Conservation (phyloP, 2,797 vertebrate species). For the Danio tinwini region DNA sequence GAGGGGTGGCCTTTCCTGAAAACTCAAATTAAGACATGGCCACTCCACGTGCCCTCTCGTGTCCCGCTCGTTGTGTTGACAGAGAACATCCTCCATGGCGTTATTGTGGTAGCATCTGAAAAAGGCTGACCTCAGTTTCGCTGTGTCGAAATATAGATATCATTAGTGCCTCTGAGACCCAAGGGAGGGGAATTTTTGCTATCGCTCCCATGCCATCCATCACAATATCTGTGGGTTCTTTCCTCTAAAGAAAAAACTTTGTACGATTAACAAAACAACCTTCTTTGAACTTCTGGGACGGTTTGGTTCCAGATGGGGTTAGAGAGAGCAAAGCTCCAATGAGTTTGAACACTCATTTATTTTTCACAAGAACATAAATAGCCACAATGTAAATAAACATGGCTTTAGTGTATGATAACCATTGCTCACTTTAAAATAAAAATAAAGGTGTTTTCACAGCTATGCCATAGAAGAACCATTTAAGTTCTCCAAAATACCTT, state of each 20-base stretch:
- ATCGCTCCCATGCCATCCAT: slow-evolving; percentile 55
- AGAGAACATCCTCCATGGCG: slow-evolving; percentile 10
- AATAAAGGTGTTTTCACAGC: neutral
- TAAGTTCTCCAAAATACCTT: neutral
- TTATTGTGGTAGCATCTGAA: slow-evolving; percentile 28
- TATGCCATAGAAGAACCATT: neutral
- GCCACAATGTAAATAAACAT: slow-evolving; percentile 52
- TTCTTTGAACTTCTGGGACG: slow-evolving; percentile 42
- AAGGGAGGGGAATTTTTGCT: slow-evolving; percentile 48
- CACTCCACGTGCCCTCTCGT: neutral
- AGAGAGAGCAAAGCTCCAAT: slow-evolving; percentile 52
- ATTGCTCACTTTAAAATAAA: neutral
- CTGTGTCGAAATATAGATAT: slow-evolving; percentile 29
- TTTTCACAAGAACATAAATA: slow-evolving; percentile 66
- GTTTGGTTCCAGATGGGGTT: slow-evolving; percentile 43
- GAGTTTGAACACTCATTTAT: slow-evolving; percentile 48
- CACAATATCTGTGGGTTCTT: slow-evolving; percentile 50
- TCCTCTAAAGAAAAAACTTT: slow-evolving; percentile 35
- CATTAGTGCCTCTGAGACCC: slow-evolving; percentile 37
- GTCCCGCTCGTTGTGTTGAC: slow-evolving; percentile 12
- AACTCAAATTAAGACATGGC: slow-evolving; percentile 22
- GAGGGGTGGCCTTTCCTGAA: slow-evolving; percentile 48
- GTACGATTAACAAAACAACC: slow-evolving; percentile 57
- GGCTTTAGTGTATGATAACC: neutral
- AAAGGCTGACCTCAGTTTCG: slow-evolving; percentile 18